Evolutionary conservation across 1,140 invertebrate genomes (phyloP).

Genomic region (Drosophila triauraria): DNA sequence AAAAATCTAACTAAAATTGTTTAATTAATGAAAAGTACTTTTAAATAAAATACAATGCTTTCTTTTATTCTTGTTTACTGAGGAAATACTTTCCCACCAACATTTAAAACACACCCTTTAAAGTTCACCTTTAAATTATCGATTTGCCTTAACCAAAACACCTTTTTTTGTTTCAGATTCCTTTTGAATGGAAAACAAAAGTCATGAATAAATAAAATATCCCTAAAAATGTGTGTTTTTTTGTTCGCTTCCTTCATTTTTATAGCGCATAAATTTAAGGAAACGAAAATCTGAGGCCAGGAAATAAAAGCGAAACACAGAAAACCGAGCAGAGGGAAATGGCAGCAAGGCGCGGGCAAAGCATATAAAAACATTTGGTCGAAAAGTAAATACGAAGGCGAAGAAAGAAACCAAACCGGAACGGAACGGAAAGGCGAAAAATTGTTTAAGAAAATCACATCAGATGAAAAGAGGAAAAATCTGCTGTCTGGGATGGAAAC

Average conservation of each 20-base stretch:
- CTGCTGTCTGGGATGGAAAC: conserved; percentile 75
- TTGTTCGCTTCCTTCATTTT: conserved; percentile 35
- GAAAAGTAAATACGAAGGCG: conserved; percentile 49
- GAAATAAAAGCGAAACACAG: conserved; percentile 69
- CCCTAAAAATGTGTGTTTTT: conserved; percentile 32
- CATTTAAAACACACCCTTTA: neutral
- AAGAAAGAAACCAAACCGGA: conserved; percentile 18
- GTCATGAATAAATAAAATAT: conserved; percentile 71
- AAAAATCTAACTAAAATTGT: neutral
- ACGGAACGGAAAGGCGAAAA: conserved; percentile 32
- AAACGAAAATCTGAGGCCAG: conserved; percentile 70
- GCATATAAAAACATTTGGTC: conserved; percentile 46
- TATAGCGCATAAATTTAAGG: conserved; percentile 74
- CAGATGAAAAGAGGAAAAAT: conserved; percentile 70
- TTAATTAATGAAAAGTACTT: neutral
- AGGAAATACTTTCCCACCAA: neutral
- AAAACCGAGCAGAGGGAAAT: conserved; percentile 45
- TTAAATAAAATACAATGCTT: too few relatives aligned
- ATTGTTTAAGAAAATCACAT: conserved; percentile 72
- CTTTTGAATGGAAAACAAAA: conserved; percentile 58
- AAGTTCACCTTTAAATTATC: conserved; percentile 32
- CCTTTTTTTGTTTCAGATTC: conserved; percentile 23
- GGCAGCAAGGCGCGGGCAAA: conserved; percentile 20
- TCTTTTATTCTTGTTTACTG: neutral
- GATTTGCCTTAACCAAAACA: conserved; percentile 34